These are phyloP conservation scores for Drosophila lini DNA, from an alignment of 1,140 invertebrate species.

Conservation along the genomic window DNA sequence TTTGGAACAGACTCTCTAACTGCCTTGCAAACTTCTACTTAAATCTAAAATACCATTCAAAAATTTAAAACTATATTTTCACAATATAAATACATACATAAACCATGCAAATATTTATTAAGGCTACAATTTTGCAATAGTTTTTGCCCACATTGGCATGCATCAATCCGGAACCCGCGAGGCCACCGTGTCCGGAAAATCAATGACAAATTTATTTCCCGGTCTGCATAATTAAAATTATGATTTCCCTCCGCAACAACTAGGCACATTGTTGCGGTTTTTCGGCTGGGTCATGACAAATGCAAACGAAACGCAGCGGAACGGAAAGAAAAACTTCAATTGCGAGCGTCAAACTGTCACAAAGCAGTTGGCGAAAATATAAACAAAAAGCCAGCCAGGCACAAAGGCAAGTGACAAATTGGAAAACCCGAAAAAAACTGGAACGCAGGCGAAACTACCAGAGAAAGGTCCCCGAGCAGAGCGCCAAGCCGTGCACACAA, in stretches of 20 bases:
- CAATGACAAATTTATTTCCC: constrained; percentile 55
- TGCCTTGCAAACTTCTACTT: no score
- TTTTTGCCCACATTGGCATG: constrained; percentile 12
- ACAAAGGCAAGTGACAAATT: constrained; percentile 70
- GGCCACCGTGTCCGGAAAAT: constrained; percentile 31
- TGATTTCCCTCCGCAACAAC: constrained; percentile 34
- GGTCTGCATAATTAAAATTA: constrained; percentile 63
- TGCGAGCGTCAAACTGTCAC: constrained; percentile 60
- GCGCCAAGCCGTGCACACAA: constrained; percentile 13
- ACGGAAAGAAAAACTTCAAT: constrained; percentile 51
- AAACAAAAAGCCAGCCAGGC: constrained; percentile 41
- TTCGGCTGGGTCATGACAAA: constrained; percentile 10
- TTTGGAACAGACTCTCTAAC: no score
- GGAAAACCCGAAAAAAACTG: constrained; percentile 50
- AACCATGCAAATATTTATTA: neutral
- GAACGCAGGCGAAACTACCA: constrained; percentile 49
- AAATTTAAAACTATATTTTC: neutral
- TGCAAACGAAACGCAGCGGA: constrained; percentile 26
- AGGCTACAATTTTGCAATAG: neutral
- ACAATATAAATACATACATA: neutral
- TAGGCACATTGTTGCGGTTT: constrained; percentile 32
- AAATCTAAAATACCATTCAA: no score
- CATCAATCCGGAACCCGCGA: constrained; percentile 24
- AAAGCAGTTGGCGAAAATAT: constrained; percentile 56
- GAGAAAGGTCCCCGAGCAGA: constrained; percentile 39